Percentiles rank a stretch among this genome's conserved stretches.
These are phyloP conservation scores for Willisornis vidua DNA, from an alignment of 2,113 vertebrate species.

Conservation along the genomic window DNA sequence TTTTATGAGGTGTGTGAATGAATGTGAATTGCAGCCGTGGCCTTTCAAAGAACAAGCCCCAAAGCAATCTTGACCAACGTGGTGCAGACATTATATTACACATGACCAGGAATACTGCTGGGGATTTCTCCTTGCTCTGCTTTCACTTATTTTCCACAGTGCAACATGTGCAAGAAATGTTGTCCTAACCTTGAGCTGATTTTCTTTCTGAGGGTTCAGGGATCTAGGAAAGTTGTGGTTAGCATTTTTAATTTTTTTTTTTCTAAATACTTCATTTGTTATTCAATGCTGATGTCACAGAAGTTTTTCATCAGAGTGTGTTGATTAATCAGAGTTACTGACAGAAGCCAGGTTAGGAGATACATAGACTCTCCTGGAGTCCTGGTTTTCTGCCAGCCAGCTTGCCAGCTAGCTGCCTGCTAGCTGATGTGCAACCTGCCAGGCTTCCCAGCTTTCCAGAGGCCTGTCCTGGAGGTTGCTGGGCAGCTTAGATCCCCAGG, in stretches of 20 bases:
- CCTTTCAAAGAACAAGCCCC: slow-evolving; percentile 27
- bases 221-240: background rate
- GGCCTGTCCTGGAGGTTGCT: background rate
- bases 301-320: background rate
- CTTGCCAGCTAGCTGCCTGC: background rate
- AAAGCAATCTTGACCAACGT: slow-evolving; percentile 24
- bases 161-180: background rate
- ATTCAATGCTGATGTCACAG: background rate
- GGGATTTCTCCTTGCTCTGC: background rate
- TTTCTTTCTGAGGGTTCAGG: background rate
- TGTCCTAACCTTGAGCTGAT: background rate
- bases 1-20: slow-evolving; percentile 25
- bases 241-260: background rate
- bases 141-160: background rate
- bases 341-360: background rate
- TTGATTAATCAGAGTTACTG: background rate
- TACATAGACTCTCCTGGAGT: background rate
- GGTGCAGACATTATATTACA: background rate
- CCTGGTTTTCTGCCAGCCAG: background rate
- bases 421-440: background rate
- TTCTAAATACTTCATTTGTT: background rate
- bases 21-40: background rate
- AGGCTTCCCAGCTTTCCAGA: background rate
- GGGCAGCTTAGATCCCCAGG: background rate
- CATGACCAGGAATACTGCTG: background rate